Conservation (phyloP, 2,113 vertebrate species). For the Aptenodytes patagonicus region DNA sequence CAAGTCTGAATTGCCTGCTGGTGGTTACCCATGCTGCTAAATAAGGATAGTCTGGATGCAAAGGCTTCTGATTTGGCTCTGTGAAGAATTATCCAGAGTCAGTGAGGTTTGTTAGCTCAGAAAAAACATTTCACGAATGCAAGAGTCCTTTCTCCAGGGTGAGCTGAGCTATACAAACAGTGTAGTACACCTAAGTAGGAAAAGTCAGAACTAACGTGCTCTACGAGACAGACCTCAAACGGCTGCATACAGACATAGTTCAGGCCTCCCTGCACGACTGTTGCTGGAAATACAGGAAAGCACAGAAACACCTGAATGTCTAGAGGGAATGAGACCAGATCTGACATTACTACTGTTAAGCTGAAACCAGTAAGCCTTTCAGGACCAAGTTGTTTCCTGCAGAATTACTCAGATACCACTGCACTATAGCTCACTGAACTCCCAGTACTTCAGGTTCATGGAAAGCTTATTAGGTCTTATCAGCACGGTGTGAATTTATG, state of each 20-base stretch:
- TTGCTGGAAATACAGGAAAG: background rate
- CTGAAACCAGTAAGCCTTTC: background rate
- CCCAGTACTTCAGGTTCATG: background rate
- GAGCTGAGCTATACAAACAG: background rate
- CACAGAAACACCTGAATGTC: background rate
- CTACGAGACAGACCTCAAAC: background rate
- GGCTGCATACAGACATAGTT: background rate
- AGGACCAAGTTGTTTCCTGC: background rate
- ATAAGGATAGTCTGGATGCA: background rate
- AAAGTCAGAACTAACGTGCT: background rate
- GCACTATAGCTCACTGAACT: background rate
- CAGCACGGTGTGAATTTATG: accelerated
- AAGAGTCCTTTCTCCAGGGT: background rate
- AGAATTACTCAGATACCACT: background rate
- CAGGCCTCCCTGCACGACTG: background rate
- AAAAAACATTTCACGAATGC: background rate
- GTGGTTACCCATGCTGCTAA: background rate
- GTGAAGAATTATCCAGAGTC: background rate
- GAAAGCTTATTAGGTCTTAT: background rate
- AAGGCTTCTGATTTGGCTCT: background rate
- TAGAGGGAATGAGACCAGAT: background rate
- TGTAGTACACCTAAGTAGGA: background rate
- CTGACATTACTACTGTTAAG: background rate
- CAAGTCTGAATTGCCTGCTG: background rate
- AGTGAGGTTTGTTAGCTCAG: background rate